Conservation (phyloP, 2,888 invertebrate species). For the Philhelius pedissequus region DNA sequence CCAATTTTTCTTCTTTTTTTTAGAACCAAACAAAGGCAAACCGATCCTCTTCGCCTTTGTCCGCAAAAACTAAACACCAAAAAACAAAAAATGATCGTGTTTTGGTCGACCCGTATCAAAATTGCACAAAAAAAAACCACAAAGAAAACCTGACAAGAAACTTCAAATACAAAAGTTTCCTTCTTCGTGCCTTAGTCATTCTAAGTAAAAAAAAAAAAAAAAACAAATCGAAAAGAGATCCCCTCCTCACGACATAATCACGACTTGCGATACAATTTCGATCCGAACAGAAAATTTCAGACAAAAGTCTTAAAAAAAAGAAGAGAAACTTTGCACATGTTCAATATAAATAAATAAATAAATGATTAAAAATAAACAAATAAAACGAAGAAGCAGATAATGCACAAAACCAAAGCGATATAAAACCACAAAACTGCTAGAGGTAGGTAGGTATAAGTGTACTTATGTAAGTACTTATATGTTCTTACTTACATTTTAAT, state of each 20-base stretch:
- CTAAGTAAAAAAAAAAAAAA: constrained; percentile 14
- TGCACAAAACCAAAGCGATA: neutral
- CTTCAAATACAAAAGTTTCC: constrained; percentile 15
- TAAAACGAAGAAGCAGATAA: constrained; percentile 4
- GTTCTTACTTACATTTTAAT: neutral
- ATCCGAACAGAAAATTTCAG: constrained; percentile 7
- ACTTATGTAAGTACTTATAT: neutral
- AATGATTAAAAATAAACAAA: constrained; percentile 8
- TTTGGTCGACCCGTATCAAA: constrained; percentile 19
- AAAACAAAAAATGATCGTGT: neutral
- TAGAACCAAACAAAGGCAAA: constrained; percentile 18
- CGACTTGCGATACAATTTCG: constrained; percentile 17
- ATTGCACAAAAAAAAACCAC: constrained; percentile 12
- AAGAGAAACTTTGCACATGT: constrained; percentile 32
- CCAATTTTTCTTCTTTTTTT: constrained; percentile 19
- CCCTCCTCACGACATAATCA: constrained; percentile 35
- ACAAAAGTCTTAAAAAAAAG: constrained; percentile 11
- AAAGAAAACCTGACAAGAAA: constrained; percentile 17
- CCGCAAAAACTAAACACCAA: neutral
- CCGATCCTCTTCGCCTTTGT: constrained; percentile 38
- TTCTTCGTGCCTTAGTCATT: constrained; percentile 39
- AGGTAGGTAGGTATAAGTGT: too few relatives aligned
- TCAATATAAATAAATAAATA: constrained; percentile 16
- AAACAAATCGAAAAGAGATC: constrained; percentile 9
- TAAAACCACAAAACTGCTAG: neutral